Evolutionary conservation across 2,113 vertebrate genomes (phyloP).

Genomic region (Boleophthalmus pectinirostris): DNA sequence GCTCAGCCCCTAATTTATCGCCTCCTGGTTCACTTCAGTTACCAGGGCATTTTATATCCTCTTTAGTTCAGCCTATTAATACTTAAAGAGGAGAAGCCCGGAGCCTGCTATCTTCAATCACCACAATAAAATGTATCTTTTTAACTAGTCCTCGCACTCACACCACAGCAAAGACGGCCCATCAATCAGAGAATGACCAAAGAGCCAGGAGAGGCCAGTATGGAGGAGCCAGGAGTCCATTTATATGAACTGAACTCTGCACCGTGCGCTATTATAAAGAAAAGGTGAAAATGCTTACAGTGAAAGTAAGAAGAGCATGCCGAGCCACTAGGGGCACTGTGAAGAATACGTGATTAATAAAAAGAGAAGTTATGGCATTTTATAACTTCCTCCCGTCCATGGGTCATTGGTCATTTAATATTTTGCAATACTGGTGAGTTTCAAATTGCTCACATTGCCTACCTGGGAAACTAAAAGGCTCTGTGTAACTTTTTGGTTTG

Average conservation of each 20-base stretch:
- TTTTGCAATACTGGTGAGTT: too few species aligned
- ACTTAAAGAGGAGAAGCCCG: conserved; percentile 50
- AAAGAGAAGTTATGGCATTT: neutral
- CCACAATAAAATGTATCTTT: conserved; percentile 33
- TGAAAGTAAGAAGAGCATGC: neutral
- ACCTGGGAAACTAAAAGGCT: too few species aligned
- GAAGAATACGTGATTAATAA: neutral
- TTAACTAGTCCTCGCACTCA: conserved; percentile 15
- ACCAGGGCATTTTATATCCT: conserved; percentile 50
- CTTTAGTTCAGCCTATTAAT: conserved; percentile 56
- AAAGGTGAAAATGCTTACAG: neutral
- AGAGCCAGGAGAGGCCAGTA: conserved; percentile 9
- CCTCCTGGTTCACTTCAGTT: conserved; percentile 47
- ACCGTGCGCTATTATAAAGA: neutral
- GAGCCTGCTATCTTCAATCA: conserved; percentile 36
- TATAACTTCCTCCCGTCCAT: neutral
- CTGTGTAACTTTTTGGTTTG: too few species aligned
- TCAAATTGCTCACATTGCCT: too few species aligned
- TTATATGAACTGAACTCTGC: neutral
- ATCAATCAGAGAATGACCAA: conserved; percentile 33
- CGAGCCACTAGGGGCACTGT: neutral
- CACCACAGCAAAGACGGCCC: conserved; percentile 16
- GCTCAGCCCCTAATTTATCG: conserved; percentile 34
- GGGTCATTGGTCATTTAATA: neutral
- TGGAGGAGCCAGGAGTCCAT: neutral